A percentile compares a stretch with the other conserved stretches of the same genome.
Evolutionary conservation across 2,888 invertebrate genomes (phyloP).

Genomic region (Lepidochrysops patricia): DNA sequence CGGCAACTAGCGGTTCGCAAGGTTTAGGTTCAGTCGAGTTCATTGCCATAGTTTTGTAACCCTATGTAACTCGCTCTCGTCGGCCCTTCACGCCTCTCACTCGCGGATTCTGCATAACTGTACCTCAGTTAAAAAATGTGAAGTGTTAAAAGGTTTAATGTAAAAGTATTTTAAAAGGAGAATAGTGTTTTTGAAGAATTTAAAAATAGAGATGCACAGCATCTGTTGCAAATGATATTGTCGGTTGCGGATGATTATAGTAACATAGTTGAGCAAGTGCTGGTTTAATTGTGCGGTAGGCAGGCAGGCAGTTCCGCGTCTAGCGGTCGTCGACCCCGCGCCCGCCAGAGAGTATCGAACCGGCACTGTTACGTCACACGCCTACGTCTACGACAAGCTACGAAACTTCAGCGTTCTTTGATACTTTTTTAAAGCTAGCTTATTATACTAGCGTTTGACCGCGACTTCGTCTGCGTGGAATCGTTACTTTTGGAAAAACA

Average conservation of each 20-base stretch:
- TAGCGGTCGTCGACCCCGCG: constrained; percentile 64
- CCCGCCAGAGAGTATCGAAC: constrained; percentile 56
- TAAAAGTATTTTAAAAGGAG: too few species aligned
- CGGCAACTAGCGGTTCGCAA: constrained; percentile 70
- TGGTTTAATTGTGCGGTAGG: constrained; percentile 63
- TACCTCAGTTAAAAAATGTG: background rate
- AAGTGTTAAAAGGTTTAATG: too few species aligned
- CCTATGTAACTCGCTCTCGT: constrained; percentile 70
- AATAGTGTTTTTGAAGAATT: too few species aligned
- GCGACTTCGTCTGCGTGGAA: too few species aligned
- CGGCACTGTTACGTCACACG: constrained; percentile 56
- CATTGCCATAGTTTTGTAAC: constrained; percentile 76
- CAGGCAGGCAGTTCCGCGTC: constrained; percentile 54
- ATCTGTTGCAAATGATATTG: constrained; percentile 7
- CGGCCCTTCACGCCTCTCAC: constrained; percentile 66
- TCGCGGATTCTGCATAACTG: constrained; percentile 30
- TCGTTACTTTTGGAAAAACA: background rate
- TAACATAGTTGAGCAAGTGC: constrained; percentile 37
- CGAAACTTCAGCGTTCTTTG: constrained; percentile 12
- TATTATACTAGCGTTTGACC: too few species aligned
- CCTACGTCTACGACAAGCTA: constrained; percentile 14
- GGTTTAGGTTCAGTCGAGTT: constrained; percentile 71
- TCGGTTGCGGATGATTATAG: background rate
- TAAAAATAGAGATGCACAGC: background rate
- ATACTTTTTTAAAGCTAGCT: background rate